Conservation (phyloP, 2,113 vertebrate genomes). For the Scolopax mira region DNA sequence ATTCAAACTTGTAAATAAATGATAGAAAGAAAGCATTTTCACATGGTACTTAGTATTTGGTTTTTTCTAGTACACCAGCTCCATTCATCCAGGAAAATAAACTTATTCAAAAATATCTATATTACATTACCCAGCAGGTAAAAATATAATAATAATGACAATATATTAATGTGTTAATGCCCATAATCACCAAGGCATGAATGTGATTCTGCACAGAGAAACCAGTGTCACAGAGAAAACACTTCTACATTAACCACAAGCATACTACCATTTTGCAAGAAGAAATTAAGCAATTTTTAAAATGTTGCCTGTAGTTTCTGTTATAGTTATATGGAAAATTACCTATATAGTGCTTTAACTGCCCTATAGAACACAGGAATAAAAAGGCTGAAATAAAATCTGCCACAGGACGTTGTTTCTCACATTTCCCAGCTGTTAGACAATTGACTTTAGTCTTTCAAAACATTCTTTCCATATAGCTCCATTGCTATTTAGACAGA, state of each 20-base stretch:
- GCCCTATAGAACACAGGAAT: not conserved
- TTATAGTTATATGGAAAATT: not conserved
- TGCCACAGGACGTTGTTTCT: not conserved
- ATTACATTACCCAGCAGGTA: not conserved
- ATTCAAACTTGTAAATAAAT: not conserved
- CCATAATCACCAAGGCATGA: not conserved
- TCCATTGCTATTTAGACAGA: not conserved
- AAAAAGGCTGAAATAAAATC: not conserved
- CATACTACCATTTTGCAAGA: not conserved
- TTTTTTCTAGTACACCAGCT: not conserved
- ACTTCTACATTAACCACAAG: not conserved
- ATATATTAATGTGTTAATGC: not conserved
- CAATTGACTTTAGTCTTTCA: not conserved
- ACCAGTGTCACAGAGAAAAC: not conserved
- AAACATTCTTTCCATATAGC: not conserved
- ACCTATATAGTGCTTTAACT: not conserved
- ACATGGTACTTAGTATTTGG: not conserved
- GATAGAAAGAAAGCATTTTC: not conserved
- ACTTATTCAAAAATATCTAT: fast-evolving
- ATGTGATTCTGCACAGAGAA: not conserved
- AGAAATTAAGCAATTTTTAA: not conserved
- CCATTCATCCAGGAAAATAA: not conserved
- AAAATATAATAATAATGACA: not conserved
- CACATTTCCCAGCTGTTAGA: not conserved
- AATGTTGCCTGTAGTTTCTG: not conserved